phyloP scores from a whole-genome alignment of 1,140 invertebrate species.

The Drosophila biarmipes region DNA sequence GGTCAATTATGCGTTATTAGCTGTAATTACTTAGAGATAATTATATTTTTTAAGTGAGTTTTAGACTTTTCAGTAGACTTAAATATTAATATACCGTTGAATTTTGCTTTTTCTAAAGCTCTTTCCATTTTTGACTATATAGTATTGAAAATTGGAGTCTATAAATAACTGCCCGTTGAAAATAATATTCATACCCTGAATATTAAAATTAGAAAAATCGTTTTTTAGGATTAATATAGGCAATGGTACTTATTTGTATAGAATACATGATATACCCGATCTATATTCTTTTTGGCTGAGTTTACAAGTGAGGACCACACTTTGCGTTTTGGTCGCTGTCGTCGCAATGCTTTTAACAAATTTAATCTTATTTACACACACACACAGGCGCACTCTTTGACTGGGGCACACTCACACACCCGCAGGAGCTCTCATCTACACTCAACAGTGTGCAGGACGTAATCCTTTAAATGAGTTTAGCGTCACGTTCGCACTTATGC shows the following conservation, averaged over 20 bases:
- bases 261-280: background rate
- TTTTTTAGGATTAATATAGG: no score
- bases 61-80: no score
- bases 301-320: slow-evolving; percentile 55
- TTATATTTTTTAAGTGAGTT: no score
- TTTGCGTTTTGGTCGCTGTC: slow-evolving; percentile 46
- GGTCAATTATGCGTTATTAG: no score
- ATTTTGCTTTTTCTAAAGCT: no score
- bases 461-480: slow-evolving; percentile 83
- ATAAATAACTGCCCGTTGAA: no score
- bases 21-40: no score
- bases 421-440: slow-evolving; percentile 29
- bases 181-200: no score
- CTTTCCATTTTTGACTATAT: no score
- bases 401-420: slow-evolving; percentile 24
- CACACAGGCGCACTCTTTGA: slow-evolving; percentile 25
- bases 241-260: background rate
- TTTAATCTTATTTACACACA: slow-evolving; percentile 78
- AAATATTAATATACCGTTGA: no score
- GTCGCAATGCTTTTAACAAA: slow-evolving; percentile 65
- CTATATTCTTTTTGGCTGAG: background rate
- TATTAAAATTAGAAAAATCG: no score
- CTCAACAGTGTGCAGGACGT: slow-evolving; percentile 62
- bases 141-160: no score
- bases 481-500: slow-evolving; percentile 82